These are phyloP conservation scores for Amazona guildingii DNA, from an alignment of 2,113 vertebrate genomes.

Conservation along the genomic window DNA sequence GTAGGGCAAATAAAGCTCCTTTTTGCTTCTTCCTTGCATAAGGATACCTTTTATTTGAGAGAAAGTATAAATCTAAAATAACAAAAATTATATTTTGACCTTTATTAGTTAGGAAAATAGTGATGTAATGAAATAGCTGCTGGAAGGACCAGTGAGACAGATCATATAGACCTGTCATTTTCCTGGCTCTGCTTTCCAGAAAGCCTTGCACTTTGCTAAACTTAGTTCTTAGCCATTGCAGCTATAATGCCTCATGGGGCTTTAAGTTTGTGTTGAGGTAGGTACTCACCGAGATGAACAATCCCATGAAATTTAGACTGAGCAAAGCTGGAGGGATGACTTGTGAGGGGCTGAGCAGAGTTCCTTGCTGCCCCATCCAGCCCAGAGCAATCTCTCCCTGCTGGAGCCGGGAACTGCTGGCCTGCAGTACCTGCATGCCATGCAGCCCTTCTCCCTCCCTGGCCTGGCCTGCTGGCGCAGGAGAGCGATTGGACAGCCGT, in stretches of 20 bases:
- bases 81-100: conserved; percentile 23
- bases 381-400: fast-evolving
- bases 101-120: conserved; percentile 22
- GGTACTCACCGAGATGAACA: background rate
- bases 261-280: background rate
- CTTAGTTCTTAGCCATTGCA: background rate
- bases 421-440: background rate
- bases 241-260: background rate
- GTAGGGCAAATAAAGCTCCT: background rate
- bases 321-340: fast-evolving
- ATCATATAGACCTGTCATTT: background rate
- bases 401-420: background rate
- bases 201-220: background rate
- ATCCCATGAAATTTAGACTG: background rate
- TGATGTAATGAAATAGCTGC: conserved; percentile 20
- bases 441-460: background rate
- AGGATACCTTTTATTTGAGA: conserved; percentile 32
- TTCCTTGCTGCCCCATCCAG: fast-evolving
- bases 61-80: conserved; percentile 14
- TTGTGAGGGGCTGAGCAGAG: background rate
- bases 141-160: background rate
- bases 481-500: fast-evolving
- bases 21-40: conserved; percentile 18
- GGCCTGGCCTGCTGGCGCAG: background rate
- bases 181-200: background rate